Conservation (phyloP, 92 coral and sea anemone species). For the Zoanthus solanderi region DNA sequence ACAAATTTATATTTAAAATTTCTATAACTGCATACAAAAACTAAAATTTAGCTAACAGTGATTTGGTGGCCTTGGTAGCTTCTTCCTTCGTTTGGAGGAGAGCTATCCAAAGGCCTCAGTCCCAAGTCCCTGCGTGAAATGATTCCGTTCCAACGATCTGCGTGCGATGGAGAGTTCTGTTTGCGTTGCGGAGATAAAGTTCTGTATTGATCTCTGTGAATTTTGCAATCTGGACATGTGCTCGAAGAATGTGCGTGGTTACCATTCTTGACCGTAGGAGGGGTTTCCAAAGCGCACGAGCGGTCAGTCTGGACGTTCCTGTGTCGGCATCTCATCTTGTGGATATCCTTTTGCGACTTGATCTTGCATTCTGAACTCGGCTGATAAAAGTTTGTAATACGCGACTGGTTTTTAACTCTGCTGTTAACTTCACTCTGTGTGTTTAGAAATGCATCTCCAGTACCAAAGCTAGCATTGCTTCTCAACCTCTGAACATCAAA, state of each 20-base stretch:
- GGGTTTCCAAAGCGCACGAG: conserved; percentile 10
- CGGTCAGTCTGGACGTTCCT: conserved; percentile 6
- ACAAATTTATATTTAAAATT: no score
- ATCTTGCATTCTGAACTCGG: conserved; percentile 18
- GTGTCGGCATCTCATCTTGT: conserved; percentile 8
- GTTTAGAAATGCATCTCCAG: conserved; percentile 29
- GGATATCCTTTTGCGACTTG: conserved; percentile 30
- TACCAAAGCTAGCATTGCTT: conserved; percentile 9
- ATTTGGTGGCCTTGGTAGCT: conserved; percentile 24
- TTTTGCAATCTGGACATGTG: conserved; percentile 47
- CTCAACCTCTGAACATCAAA: conserved; percentile 33
- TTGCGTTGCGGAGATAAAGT: conserved; percentile 18
- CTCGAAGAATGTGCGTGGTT: conserved; percentile 15
- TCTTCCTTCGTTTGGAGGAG: not conserved
- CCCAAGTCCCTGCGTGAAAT: conserved; percentile 44
- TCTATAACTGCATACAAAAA: conserved; percentile 60
- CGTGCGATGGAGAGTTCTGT: conserved; percentile 30
- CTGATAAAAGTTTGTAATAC: conserved; percentile 24
- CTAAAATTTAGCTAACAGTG: conserved; percentile 69
- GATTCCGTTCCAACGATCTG: conserved; percentile 42
- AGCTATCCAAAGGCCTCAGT: conserved; percentile 38
- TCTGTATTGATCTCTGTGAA: not conserved
- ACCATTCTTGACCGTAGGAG: conserved; percentile 10
- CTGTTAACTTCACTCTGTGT: conserved; percentile 1
- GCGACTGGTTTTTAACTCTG: conserved; percentile 16